These are phyloP conservation scores for Gorsachius magnificus DNA, from an alignment of 2,797 vertebrate species.

Conservation along the genomic window DNA sequence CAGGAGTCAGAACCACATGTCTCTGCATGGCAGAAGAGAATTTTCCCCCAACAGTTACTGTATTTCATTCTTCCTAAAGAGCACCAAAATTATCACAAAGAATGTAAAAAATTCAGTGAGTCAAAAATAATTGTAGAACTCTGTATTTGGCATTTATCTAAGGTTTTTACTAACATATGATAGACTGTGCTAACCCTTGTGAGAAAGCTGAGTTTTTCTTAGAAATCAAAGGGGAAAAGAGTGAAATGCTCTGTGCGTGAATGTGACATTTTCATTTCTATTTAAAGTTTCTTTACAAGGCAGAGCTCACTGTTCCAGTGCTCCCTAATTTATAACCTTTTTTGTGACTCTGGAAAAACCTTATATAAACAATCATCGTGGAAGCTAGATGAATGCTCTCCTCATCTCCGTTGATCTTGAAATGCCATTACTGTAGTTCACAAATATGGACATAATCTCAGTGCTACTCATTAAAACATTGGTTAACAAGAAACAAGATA, in stretches of 20 bases:
- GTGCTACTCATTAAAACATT: neutral
- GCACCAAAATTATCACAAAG: constrained; percentile 1
- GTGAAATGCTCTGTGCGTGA: constrained; percentile 27
- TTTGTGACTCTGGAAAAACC: constrained; percentile 25
- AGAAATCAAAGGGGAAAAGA: constrained; percentile 58
- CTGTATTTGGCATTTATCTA: constrained; percentile 62
- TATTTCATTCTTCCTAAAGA: constrained; percentile 40
- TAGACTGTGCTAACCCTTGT: constrained; percentile 32
- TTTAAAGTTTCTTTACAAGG: constrained; percentile 57
- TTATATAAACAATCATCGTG: constrained; percentile 9
- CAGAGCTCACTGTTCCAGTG: constrained; percentile 21
- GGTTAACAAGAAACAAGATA: neutral
- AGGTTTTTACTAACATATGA: constrained; percentile 59
- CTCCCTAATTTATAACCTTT: constrained; percentile 23
- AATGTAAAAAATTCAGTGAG: constrained; percentile 3
- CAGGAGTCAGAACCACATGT: neutral
- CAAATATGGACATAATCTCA: neutral
- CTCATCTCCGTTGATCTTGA: neutral
- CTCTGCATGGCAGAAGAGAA: neutral
- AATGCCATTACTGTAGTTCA: constrained; percentile 6
- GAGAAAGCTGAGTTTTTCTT: constrained; percentile 50
- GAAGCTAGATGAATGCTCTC: constrained; percentile 19
- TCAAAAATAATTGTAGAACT: constrained; percentile 62
- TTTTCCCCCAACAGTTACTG: neutral
- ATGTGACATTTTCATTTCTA: constrained; percentile 63